phyloP scores from a whole-genome alignment of 2,888 invertebrate species.

The Caenorhabditis sp. region DNA sequence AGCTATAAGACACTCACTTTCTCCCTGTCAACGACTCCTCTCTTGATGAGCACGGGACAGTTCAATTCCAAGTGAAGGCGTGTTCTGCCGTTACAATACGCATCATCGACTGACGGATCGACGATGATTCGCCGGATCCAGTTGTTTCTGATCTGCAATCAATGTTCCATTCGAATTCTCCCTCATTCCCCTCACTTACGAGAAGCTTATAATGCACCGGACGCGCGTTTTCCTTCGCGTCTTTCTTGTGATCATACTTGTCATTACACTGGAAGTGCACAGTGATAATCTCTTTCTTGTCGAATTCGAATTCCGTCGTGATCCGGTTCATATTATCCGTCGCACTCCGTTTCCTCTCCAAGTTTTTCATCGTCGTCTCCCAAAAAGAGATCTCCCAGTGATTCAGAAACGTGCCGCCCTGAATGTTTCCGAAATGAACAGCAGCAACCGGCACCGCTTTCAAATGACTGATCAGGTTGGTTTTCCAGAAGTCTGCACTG shows the following conservation, averaged over 20 bases:
- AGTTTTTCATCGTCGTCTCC: background rate
- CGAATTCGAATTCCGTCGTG: conserved; percentile 63
- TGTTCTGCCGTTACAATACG: conserved; percentile 3
- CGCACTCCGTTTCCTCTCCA: background rate
- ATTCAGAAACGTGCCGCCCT: conserved; percentile 58
- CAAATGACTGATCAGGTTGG: conserved; percentile 22
- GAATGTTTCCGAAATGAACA: conserved; percentile 68
- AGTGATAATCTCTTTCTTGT: conserved; percentile 58
- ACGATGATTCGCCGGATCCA: conserved; percentile 67
- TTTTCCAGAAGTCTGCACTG: conserved; percentile 44
- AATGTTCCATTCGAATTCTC: background rate
- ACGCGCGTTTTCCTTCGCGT: no score
- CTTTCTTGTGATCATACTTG: background rate
- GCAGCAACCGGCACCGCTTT: conserved; percentile 44
- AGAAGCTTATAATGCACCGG: no score
- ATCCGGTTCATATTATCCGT: conserved; percentile 14
- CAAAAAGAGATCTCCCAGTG: conserved; percentile 67
- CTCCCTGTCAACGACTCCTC: conserved; percentile 22
- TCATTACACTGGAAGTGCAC: conserved; percentile 40
- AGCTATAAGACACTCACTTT: background rate
- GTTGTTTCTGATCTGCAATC: conserved; percentile 21
- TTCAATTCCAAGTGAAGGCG: conserved; percentile 65
- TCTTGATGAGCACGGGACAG: conserved; percentile 52
- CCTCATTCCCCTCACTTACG: conserved; percentile 7
- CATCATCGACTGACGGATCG: conserved; percentile 52